phyloP scores from a whole-genome alignment of 2,113 vertebrate species.

The Thamnophis sirtalis region DNA sequence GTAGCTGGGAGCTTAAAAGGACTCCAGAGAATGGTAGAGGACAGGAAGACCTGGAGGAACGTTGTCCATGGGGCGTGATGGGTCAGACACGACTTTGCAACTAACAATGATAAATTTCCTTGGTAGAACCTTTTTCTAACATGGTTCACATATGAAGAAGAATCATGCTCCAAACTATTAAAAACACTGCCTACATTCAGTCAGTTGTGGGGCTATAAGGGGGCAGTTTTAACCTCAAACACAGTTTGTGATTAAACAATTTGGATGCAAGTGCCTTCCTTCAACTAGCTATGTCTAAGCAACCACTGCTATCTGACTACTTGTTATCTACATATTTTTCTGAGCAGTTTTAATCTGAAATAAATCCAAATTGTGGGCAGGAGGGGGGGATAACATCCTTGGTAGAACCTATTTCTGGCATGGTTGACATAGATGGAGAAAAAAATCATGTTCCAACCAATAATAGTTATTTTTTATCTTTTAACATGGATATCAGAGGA shows the following conservation, averaged over 20 bases:
- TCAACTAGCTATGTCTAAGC: not conserved
- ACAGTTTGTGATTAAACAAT: not conserved
- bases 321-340: not conserved
- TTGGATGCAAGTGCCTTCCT: not conserved
- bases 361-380: not conserved
- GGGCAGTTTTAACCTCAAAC: not conserved
- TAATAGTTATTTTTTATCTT: not conserved
- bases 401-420: not conserved
- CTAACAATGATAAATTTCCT: not conserved
- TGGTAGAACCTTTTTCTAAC: not conserved
- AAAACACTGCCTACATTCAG: not conserved
- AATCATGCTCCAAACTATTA: not conserved
- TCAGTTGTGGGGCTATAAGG: not conserved
- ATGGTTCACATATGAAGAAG: not conserved
- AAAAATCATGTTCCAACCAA: not conserved
- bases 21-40: too few species aligned
- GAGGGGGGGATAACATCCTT: not conserved
- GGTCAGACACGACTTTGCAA: too few species aligned
- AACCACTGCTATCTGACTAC: not conserved
- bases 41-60: too few species aligned
- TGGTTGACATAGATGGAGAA: not conserved
- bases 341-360: not conserved
- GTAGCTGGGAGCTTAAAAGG: too few species aligned
- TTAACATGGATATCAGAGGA: not conserved
- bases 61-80: too few species aligned